Percentiles rank a stretch among this genome's conserved stretches.
Evolutionary conservation across 2,797 vertebrate species (phyloP).

Genomic region (Scomberomorus guttatus): DNA sequence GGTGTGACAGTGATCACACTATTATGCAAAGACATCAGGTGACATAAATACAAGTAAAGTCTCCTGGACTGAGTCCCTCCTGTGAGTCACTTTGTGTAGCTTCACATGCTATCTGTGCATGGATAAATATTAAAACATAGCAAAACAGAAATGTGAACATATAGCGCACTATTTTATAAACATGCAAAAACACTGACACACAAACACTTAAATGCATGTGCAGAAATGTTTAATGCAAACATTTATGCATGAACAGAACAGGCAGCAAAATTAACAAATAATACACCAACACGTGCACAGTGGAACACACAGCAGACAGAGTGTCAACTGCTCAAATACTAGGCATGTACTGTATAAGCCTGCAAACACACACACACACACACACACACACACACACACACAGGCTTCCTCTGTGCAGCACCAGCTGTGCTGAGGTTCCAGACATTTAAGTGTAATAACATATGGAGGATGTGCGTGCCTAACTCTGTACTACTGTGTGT

Average conservation of each 20-base stretch:
- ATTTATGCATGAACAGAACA: neutral
- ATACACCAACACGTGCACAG: neutral
- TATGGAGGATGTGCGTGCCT: constrained; percentile 63
- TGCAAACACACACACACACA: constrained; percentile 28
- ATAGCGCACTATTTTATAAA: neutral
- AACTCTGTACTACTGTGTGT: constrained; percentile 12
- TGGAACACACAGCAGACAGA: constrained; percentile 13
- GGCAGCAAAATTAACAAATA: neutral
- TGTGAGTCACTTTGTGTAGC: neutral
- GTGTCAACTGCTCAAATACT: constrained; percentile 37
- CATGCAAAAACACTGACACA: neutral
- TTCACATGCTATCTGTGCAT: neutral
- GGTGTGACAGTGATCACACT: neutral
- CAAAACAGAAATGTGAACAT: neutral
- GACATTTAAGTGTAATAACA: constrained; percentile 69
- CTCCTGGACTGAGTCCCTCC: neutral
- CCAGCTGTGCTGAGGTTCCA: constrained; percentile 66
- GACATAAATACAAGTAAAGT: neutral
- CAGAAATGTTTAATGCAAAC: neutral
- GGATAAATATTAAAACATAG: neutral
- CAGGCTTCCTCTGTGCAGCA: constrained; percentile 52
- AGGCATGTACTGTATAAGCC: neutral
- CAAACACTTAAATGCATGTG: neutral
- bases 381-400: constrained; percentile 35
- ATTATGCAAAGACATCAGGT: neutral